phyloP scores from a whole-genome alignment of 2,113 vertebrate genomes.

The Galemys pyrenaicus region DNA sequence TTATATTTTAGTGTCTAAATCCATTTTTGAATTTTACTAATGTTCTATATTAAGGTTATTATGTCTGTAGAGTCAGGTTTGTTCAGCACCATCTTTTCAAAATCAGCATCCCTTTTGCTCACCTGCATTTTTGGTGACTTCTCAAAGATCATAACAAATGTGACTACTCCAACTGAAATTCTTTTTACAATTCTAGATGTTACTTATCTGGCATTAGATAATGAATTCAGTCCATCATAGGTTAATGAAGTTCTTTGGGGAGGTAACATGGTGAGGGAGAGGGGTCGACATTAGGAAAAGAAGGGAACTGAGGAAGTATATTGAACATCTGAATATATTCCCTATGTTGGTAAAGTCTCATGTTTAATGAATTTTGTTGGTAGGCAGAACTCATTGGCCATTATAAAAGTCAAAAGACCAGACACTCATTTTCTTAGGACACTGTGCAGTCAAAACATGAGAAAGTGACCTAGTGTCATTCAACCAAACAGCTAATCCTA shows the following conservation, averaged over 20 bases:
- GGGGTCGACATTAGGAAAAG: not conserved
- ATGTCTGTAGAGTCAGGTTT: not conserved
- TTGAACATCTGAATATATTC: not conserved
- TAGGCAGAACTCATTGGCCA: not conserved
- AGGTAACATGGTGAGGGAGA: too few species aligned
- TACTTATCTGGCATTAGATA: not conserved
- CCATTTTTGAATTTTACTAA: constrained; percentile 26
- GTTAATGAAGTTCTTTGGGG: not conserved
- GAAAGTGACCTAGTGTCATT: not conserved
- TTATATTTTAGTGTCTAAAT: not conserved
- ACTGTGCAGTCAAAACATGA: not conserved
- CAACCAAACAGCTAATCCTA: not conserved
- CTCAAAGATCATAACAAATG: not conserved
- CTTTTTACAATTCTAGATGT: constrained; percentile 13
- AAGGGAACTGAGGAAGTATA: not conserved
- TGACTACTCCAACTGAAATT: not conserved
- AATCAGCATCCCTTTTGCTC: not conserved
- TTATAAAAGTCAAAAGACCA: not conserved
- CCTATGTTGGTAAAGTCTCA: not conserved
- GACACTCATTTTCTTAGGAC: not conserved
- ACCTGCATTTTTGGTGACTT: not conserved
- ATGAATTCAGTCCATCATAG: not conserved
- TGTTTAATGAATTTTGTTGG: not conserved
- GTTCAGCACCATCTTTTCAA: not conserved
- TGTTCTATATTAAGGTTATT: not conserved